phyloP scores from a whole-genome alignment of 2,888 invertebrate species.

The Orthosia gracilis region DNA sequence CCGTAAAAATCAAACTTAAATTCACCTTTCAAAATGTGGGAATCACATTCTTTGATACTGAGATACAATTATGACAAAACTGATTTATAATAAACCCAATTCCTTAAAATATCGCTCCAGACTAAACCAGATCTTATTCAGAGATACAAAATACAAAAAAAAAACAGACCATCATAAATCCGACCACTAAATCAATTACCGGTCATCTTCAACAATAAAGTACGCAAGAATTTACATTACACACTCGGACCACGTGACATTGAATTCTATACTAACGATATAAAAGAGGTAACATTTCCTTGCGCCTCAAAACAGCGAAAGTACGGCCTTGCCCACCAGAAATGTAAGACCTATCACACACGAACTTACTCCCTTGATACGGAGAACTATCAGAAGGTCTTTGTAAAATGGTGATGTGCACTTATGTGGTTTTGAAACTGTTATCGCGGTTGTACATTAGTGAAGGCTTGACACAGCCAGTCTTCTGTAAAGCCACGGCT shows the following conservation, averaged over 20 bases:
- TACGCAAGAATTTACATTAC: constrained; percentile 85
- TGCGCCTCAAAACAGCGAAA: constrained; percentile 81
- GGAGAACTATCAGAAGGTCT: constrained; percentile 63
- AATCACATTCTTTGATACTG: constrained; percentile 1
- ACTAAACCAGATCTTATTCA: constrained; percentile 39
- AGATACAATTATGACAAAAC: constrained; percentile 8
- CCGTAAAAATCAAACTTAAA: background rate
- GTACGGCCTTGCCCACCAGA: constrained; percentile 65
- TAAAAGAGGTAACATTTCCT: constrained; percentile 84
- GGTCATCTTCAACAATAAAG: constrained; percentile 84
- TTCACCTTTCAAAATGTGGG: background rate
- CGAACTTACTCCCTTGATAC: constrained; percentile 8
- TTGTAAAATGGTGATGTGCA: constrained; percentile 72
- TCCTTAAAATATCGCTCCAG: constrained; percentile 39
- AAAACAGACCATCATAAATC: constrained; percentile 77
- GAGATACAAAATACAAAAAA: constrained; percentile 24
- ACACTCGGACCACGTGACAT: constrained; percentile 81
- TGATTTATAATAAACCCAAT: constrained; percentile 33
- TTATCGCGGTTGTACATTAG: constrained; percentile 90
- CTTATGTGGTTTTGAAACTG: constrained; percentile 88
- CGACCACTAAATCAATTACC: constrained; percentile 83
- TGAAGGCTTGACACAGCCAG: constrained; percentile 88
- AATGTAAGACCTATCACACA: constrained; percentile 54
- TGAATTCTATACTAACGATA: constrained; percentile 85
- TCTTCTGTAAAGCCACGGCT: constrained; percentile 89